A percentile compares a stretch with the other conserved stretches of the same genome.
Evolutionary conservation across 2,888 invertebrate genomes (phyloP).

Genomic region (Drosophila fungiperda): DNA sequence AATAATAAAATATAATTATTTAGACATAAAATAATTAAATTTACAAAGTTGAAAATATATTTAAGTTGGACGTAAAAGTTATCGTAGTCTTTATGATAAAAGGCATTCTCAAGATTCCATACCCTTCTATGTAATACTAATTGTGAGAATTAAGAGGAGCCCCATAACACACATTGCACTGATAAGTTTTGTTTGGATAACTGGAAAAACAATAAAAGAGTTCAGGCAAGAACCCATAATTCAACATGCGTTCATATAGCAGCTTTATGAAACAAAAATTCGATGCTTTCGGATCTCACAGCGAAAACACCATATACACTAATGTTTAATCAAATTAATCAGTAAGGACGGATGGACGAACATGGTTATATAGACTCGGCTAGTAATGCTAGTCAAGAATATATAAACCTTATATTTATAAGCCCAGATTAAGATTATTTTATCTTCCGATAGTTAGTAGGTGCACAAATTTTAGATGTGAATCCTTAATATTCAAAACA

Average conservation of each 20-base stretch:
- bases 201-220: background rate
- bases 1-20: background rate
- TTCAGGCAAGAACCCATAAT: background rate
- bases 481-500: background rate
- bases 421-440: background rate
- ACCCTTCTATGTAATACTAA: background rate
- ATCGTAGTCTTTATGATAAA: background rate
- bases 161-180: background rate
- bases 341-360: background rate
- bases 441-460: background rate
- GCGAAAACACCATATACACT: background rate
- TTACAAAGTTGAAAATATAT: background rate
- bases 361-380: background rate
- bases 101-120: background rate
- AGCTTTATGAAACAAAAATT: background rate
- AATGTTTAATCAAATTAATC: background rate
- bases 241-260: background rate
- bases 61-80: background rate
- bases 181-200: background rate
- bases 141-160: background rate
- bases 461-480: background rate
- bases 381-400: background rate
- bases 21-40: background rate
- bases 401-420: background rate
- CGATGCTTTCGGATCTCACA: background rate